phyloP scores from a whole-genome alignment of 1,140 invertebrate species.

The Colletes latitarsis region DNA sequence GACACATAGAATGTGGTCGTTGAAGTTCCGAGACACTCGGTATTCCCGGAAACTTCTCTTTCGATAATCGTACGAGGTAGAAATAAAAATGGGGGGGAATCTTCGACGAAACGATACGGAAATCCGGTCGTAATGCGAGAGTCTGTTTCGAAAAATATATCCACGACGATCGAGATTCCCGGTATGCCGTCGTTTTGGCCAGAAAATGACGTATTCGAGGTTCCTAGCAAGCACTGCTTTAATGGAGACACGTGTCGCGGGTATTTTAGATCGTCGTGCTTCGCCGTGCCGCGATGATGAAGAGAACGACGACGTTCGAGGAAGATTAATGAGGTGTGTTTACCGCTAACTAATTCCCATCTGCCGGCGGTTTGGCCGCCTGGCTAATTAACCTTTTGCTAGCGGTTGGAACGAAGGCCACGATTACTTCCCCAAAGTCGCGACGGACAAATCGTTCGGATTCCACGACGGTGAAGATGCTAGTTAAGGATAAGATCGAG shows the following conservation, averaged over 20 bases:
- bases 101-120: not conserved
- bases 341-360: constrained; percentile 70
- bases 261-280: constrained; percentile 70
- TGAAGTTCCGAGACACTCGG: too few species aligned
- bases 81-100: too few species aligned
- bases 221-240: constrained; percentile 59
- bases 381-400: constrained; percentile 47
- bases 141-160: not conserved
- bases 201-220: constrained; percentile 19
- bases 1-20: too few species aligned
- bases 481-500: not conserved
- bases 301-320: constrained; percentile 69
- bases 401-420: constrained; percentile 8
- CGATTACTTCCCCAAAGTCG: constrained; percentile 5
- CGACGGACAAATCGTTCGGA: constrained; percentile 67
- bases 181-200: not conserved
- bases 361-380: constrained; percentile 21
- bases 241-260: constrained; percentile 75
- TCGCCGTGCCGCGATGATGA: constrained; percentile 54
- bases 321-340: constrained; percentile 80
- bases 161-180: not conserved
- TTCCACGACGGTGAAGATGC: constrained; percentile 38
- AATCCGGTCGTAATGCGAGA: not conserved
- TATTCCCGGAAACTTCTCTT: too few species aligned
- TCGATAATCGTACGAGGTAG: too few species aligned